Percentiles rank a stretch among this genome's conserved stretches.
Evolutionary conservation across 2,888 invertebrate species (phyloP).

Genomic region (Aleiodes testaceus): DNA sequence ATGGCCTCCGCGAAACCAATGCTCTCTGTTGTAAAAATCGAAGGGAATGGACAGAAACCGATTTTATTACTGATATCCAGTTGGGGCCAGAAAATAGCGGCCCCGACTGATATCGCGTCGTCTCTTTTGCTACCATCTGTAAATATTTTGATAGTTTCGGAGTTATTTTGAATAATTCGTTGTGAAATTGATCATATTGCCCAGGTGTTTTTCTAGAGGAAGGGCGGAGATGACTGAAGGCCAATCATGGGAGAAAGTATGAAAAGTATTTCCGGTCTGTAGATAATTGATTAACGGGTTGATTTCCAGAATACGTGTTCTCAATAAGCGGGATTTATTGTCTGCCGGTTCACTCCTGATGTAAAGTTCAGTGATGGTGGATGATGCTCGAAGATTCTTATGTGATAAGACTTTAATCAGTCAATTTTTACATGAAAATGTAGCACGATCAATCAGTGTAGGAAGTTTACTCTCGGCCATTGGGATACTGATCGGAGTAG

Average conservation of each 20-base stretch:
- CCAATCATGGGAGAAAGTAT: no score
- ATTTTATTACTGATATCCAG: background rate
- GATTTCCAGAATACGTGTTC: no score
- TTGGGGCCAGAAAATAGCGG: background rate
- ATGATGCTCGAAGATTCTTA: background rate
- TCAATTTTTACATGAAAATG: background rate
- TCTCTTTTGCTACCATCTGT: background rate
- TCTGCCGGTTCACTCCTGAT: background rate
- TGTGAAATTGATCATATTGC: no score
- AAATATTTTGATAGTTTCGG: background rate
- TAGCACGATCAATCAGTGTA: background rate
- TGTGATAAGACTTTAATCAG: background rate
- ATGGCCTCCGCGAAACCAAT: background rate
- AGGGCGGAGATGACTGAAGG: no score
- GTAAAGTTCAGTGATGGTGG: background rate
- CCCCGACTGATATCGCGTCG: background rate
- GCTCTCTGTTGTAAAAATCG: background rate
- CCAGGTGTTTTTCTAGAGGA: no score
- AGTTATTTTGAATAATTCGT: no score
- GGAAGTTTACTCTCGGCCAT: background rate
- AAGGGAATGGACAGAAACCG: background rate
- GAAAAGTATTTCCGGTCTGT: no score
- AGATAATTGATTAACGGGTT: no score
- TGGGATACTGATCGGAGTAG: background rate
- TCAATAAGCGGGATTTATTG: background rate